Conservation (phyloP, 1,140 invertebrate species). For the Drosophila navojoa region DNA sequence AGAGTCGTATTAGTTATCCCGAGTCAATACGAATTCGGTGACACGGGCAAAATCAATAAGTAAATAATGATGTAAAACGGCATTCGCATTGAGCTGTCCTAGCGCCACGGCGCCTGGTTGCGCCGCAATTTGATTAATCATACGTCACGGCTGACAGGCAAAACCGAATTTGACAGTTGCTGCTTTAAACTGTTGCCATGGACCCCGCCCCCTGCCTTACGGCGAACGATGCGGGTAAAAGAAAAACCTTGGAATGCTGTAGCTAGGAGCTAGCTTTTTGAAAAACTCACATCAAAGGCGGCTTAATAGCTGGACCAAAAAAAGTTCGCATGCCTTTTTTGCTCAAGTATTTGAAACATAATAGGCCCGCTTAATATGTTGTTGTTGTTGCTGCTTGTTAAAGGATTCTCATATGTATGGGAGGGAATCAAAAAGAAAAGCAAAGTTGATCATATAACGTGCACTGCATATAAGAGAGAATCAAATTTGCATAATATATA, state of each 20-base stretch:
- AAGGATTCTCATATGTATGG: constrained; percentile 11
- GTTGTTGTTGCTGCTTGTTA: constrained; percentile 28
- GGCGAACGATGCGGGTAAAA: background rate
- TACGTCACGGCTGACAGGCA: constrained; percentile 43
- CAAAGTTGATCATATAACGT: no score
- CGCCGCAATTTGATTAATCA: constrained; percentile 59
- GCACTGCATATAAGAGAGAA: no score
- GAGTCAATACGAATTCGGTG: background rate
- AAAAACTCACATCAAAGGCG: constrained; percentile 57
- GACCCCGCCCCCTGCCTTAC: background rate
- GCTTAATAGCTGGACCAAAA: constrained; percentile 8
- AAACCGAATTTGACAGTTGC: constrained; percentile 21
- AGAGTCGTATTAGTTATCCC: background rate
- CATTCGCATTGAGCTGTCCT: constrained; percentile 6
- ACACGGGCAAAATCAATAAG: constrained; percentile 52
- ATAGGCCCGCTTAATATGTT: background rate
- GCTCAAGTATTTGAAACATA: constrained; percentile 9
- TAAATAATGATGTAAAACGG: constrained; percentile 41
- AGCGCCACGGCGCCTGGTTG: background rate
- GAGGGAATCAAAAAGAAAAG: background rate
- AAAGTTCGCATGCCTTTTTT: constrained; percentile 19
- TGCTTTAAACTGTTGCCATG: constrained; percentile 61
- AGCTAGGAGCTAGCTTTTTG: constrained; percentile 4
- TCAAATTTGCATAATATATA: no score
- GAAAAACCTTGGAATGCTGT: constrained; percentile 32